Conservation (phyloP, 2,797 vertebrate genomes). For the Chrysolophus pictus region DNA sequence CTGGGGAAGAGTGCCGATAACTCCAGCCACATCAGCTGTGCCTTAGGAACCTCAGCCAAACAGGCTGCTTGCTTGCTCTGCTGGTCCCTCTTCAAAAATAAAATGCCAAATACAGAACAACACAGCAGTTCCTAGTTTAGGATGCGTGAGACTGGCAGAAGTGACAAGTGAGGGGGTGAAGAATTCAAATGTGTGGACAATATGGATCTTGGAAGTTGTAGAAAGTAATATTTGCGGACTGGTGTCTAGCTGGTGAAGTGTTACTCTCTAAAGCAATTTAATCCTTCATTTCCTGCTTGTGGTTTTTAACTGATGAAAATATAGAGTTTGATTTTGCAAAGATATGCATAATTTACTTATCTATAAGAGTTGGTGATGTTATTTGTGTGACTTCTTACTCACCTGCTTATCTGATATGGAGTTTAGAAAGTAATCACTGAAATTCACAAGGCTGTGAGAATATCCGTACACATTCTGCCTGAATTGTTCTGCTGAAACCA, state of each 20-base stretch:
- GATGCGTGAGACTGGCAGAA: not conserved
- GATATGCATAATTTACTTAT: not conserved
- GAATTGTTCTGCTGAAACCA: not conserved
- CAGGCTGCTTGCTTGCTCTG: not conserved
- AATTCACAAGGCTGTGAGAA: not conserved
- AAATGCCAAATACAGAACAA: not conserved
- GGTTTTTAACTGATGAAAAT: not conserved
- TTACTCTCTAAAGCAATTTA: not conserved
- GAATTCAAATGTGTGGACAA: not conserved
- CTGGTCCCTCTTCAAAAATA: not conserved
- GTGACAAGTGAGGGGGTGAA: rapidly evolving
- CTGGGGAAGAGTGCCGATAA: not conserved
- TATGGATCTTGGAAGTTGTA: not conserved
- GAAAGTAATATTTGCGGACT: rapidly evolving
- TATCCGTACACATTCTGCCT: not conserved
- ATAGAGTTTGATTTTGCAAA: not conserved
- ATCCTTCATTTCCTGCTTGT: not conserved
- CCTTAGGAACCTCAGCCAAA: not conserved
- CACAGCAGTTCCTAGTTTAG: not conserved
- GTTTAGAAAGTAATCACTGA: not conserved
- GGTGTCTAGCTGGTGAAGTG: not conserved
- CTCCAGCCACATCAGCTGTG: not conserved
- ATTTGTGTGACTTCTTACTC: not conserved
- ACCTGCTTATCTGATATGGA: not conserved
- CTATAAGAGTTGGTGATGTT: not conserved